phyloP scores from a whole-genome alignment of 2,113 vertebrate species.

The Dendropsophus ebraccatus region DNA sequence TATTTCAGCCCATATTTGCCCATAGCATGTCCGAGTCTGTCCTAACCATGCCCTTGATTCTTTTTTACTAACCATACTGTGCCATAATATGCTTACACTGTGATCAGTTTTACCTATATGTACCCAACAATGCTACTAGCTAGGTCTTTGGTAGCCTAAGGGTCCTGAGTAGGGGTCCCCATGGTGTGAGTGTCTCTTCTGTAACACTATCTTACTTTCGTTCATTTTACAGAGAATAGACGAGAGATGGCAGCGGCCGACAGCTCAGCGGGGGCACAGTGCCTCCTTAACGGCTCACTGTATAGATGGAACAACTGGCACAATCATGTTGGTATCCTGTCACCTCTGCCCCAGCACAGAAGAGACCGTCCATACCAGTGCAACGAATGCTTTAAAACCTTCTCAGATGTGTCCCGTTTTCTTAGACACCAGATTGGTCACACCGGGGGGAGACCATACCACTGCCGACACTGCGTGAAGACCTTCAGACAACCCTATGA shows the following conservation, averaged over 20 bases:
- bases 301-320: constrained; percentile 45
- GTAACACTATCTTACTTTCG: not conserved
- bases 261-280: not conserved
- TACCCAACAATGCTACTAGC: not conserved
- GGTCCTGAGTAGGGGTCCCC: not conserved
- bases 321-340: constrained; percentile 24
- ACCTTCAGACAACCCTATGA: constrained; percentile 52
- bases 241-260: not conserved
- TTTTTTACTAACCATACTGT: no score
- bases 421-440: constrained; percentile 51
- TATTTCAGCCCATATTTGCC: not conserved
- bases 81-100: no score
- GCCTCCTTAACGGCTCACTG: constrained; percentile 30
- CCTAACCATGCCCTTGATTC: no score
- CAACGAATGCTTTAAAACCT: constrained; percentile 42
- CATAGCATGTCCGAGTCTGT: not conserved
- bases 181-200: not conserved
- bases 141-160: not conserved
- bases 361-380: constrained; percentile 48
- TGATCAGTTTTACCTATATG: not conserved
- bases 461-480: constrained; percentile 48
- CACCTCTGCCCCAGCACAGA: constrained; percentile 41
- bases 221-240: constrained; percentile 24
- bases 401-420: constrained; percentile 40
- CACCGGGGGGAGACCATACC: constrained; percentile 44